These are phyloP conservation scores for Palaemon carinicauda DNA, from an alignment of 1,140 invertebrate species.

Conservation along the genomic window DNA sequence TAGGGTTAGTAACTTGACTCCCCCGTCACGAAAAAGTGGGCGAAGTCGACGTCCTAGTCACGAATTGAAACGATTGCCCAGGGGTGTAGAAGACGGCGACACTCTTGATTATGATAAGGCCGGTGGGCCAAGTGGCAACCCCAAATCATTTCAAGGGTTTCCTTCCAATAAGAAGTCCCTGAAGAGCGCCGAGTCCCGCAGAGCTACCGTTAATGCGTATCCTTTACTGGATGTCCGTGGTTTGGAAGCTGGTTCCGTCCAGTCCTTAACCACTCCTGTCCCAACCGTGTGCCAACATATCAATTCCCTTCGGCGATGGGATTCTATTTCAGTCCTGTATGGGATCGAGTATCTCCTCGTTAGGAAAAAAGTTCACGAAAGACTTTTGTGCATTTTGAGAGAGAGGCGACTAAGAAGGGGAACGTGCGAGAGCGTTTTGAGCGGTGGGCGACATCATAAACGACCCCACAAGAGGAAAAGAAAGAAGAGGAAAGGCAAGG, in stretches of 20 bases:
- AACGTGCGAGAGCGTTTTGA: constrained; percentile 11
- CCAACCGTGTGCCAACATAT: constrained; percentile 30
- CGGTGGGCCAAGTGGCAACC: background rate
- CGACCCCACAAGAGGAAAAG: constrained; percentile 31
- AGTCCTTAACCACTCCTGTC: constrained; percentile 23
- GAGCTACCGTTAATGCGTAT: background rate
- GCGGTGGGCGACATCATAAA: background rate
- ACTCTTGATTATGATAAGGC: background rate
- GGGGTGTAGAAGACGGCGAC: no score
- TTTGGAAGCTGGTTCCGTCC: constrained; percentile 38
- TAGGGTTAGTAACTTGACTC: no score
- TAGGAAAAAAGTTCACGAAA: constrained; percentile 42
- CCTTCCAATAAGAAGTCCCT: background rate
- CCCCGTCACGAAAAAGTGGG: no score
- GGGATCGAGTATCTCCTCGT: constrained; percentile 41
- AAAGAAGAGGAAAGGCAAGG: constrained; percentile 29
- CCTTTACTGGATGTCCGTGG: constrained; percentile 27
- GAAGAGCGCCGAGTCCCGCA: background rate
- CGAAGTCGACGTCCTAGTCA: no score
- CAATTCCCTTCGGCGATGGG: constrained; percentile 41
- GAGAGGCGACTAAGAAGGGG: constrained; percentile 30
- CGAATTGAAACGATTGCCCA: no score
- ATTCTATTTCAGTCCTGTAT: constrained; percentile 47
- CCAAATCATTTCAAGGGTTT: no score
- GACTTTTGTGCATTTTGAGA: constrained; percentile 44